Base-by-base conservation (phyloP, 2,797 vertebrate genomes). In the Columba guinea region DNA sequence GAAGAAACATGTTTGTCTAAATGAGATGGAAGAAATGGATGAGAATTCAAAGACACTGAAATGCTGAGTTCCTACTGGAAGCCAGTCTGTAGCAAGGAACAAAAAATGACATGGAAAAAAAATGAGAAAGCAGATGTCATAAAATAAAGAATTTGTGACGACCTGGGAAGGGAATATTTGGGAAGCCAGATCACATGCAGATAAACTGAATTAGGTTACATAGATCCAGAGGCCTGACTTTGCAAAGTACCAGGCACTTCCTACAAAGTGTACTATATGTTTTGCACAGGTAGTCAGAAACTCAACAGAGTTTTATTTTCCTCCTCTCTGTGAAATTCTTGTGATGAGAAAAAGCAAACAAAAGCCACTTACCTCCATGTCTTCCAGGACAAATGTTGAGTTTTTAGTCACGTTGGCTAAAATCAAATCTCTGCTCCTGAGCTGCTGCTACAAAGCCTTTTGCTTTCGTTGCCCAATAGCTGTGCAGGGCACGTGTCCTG, bases 401-500 rank as follows among this genome's bases (percentile, higher is more conserved):
- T 0, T 70, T 89, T 83, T 27, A 51, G 26, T n/a, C 35, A 74
- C 1, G 1, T 23, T 53, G 26, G 24, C 30, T 67, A 87, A 85
- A 85, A 92, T 58, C 4, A 65, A 81, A 41, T 52, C 56, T 82
- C 46, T 52, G 51, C 35, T 93, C 51, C 62, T 21, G 27, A 75
- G 10, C 19, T 0, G 2, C 23, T 20, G 16, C 41, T 67, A 32
- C 0, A 2, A 35, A 0, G 0, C 18, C 28, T 86, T 89, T 87
- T 77, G 60, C 21, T 76, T n/a, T 44, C 2, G 0, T 30, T 71
- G 30, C 51, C 37, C 0, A 0, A 15, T 4, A 2, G 4, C 8
- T 12, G 22, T 24, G 21, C 20, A 60, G 55, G 52, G 10, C 14
- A 64, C 11, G 41, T 39, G 34, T 84, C 51, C 35, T 1, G 4